Percentiles rank a stretch among this genome's conserved stretches.
Conservation (phyloP, 2,113 vertebrate species). For the Gambusia holbrooki region DNA sequence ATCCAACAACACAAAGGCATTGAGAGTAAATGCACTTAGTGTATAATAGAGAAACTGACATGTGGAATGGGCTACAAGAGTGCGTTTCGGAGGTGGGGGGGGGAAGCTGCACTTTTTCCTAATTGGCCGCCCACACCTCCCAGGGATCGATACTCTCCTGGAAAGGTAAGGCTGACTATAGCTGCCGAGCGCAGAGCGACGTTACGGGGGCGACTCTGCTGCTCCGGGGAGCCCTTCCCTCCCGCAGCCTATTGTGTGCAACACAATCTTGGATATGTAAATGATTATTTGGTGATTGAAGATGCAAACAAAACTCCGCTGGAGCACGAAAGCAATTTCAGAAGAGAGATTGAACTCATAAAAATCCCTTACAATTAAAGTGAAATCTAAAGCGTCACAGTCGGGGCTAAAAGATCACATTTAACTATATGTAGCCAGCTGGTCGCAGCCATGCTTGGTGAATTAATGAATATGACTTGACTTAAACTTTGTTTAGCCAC, state of each 20-base stretch:
- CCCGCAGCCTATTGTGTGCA: neutral
- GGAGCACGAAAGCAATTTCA: neutral
- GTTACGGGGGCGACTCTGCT: neutral
- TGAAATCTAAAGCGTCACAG: neutral
- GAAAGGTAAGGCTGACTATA: neutral
- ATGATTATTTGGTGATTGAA: constrained; percentile 1
- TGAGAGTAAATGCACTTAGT: constrained; percentile 25
- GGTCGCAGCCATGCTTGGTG: neutral
- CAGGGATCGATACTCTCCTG: constrained; percentile 26
- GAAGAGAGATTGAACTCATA: constrained; percentile 1
- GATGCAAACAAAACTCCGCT: neutral
- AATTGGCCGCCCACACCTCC: constrained; percentile 44
- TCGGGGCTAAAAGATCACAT: constrained; percentile 3
- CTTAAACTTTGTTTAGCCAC: constrained; percentile 52
- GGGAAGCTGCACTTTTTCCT: constrained; percentile 18
- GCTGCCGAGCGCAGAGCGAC: constrained; percentile 1
- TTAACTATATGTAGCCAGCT: constrained; percentile 13
- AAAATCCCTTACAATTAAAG: neutral
- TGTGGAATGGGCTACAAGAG: neutral
- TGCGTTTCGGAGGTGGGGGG: constrained; percentile 4
- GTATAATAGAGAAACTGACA: constrained; percentile 29
- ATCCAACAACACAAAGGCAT: constrained; percentile 25
- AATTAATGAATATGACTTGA: constrained; percentile 27
- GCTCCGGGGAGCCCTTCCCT: neutral
- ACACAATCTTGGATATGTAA: constrained; percentile 29